phyloP scores from a whole-genome alignment of 1,140 invertebrate genomes.

The Cyclina sinensis region DNA sequence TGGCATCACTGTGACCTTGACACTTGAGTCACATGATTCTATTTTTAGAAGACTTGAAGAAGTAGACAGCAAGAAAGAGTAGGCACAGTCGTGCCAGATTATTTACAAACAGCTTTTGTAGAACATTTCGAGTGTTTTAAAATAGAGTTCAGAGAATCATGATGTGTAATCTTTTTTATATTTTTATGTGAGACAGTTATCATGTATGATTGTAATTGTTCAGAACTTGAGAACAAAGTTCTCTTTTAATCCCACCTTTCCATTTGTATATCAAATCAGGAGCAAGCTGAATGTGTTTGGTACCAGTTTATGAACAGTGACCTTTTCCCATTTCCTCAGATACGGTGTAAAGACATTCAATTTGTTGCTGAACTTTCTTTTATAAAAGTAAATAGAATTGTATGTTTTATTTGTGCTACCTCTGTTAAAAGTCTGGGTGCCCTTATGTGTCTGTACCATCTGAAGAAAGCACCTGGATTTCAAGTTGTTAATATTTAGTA shows the following conservation, averaged over 20 bases:
- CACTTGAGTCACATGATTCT: slow-evolving; percentile 3
- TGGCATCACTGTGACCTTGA: slow-evolving; percentile 4
- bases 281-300: neutral
- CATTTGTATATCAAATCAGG: neutral
- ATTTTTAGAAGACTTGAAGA: neutral
- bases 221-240: neutral
- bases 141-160: slow-evolving; percentile 20
- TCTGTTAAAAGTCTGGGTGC: neutral
- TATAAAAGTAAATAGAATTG: too few species aligned
- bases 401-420: neutral
- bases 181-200: slow-evolving; percentile 10
- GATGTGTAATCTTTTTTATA: slow-evolving; percentile 14
- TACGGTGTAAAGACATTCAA: neutral
- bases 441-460: neutral
- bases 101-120: neutral
- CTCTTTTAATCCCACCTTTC: neutral
- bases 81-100: neutral
- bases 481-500: neutral
- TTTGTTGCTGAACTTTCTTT: neutral
- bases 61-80: neutral
- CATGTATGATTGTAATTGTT: neutral
- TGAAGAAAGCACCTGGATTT: neutral
- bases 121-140: neutral
- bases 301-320: too few species aligned
- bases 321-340: too few species aligned